These are phyloP conservation scores for Fragum whitleyi DNA, from an alignment of 2,888 invertebrate species.

Conservation along the genomic window DNA sequence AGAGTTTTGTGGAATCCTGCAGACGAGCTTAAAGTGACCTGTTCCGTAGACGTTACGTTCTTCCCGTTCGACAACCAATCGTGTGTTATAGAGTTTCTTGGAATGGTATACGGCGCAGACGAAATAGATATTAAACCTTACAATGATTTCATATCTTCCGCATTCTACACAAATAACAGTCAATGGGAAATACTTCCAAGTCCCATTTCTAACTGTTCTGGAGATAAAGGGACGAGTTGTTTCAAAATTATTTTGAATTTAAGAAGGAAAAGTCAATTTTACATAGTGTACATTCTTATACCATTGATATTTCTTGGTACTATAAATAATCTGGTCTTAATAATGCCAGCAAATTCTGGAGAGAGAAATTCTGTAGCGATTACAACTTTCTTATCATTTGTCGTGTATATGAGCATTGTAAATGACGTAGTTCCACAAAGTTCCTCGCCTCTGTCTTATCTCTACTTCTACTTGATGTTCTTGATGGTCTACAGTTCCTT, in stretches of 20 bases:
- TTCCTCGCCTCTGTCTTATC: conserved; percentile 49
- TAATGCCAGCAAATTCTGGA: conserved; percentile 51
- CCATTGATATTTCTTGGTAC: conserved; percentile 47
- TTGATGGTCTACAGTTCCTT: conserved; percentile 46
- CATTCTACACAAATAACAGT: conserved; percentile 33
- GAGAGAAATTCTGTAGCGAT: conserved; percentile 57
- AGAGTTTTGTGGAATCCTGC: conserved; percentile 38
- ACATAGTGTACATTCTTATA: conserved; percentile 38
- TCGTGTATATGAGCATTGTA: conserved; percentile 54
- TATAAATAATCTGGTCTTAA: conserved; percentile 50
- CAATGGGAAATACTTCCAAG: conserved; percentile 34
- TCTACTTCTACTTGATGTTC: conserved; percentile 52
- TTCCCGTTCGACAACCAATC: conserved; percentile 61
- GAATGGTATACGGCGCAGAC: background rate
- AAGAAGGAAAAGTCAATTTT: conserved; percentile 44
- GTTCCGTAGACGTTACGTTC: conserved; percentile 55
- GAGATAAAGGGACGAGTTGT: background rate
- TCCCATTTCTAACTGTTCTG: background rate
- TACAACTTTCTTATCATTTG: conserved; percentile 58
- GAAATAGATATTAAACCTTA: conserved; percentile 22
- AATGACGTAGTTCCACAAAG: conserved; percentile 56
- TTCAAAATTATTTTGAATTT: conserved; percentile 33
- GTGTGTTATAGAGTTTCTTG: conserved; percentile 37
- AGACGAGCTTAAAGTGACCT: conserved; percentile 32
- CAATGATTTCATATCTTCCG: background rate